These are phyloP conservation scores for Labroides dimidiatus DNA, from an alignment of 2,797 vertebrate genomes.

Conservation along the genomic window DNA sequence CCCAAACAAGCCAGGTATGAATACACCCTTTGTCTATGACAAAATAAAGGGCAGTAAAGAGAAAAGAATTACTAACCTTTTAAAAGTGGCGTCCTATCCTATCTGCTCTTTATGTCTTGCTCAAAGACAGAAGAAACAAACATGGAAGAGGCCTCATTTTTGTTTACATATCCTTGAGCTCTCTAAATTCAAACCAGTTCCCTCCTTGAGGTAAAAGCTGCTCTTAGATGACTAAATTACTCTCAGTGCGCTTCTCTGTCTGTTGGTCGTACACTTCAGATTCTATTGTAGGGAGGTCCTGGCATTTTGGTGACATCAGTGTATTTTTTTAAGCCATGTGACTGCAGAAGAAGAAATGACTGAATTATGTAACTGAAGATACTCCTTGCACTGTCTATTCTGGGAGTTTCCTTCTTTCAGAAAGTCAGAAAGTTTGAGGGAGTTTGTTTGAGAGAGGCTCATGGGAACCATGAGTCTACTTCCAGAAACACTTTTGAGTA, in stretches of 20 bases:
- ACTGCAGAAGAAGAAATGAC: conserved; percentile 9
- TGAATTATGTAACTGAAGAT: conserved; percentile 12
- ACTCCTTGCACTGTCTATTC: neutral
- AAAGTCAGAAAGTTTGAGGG: neutral
- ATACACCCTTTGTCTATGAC: no score
- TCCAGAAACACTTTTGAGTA: no score
- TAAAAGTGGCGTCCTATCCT: no score
- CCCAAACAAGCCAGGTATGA: no score
- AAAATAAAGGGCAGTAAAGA: neutral
- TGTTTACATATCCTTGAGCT: neutral
- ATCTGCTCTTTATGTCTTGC: neutral
- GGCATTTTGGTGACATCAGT: conserved; percentile 3
- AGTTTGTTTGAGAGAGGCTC: no score
- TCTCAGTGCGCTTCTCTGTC: conserved; percentile 26
- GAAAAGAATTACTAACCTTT: neutral
- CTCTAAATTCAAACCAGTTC: conserved; percentile 24
- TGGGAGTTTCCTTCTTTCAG: neutral
- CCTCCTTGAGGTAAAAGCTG: conserved; percentile 9
- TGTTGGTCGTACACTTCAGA: conserved; percentile 17
- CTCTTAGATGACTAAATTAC: conserved; percentile 12
- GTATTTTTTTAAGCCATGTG: conserved; percentile 26
- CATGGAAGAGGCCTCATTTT: neutral
- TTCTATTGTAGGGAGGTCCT: conserved; percentile 18
- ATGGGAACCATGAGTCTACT: no score
- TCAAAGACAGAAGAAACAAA: neutral